Evolutionary conservation across 2,113 vertebrate species (phyloP).

Genomic region (Dasypus novemcinctus): DNA sequence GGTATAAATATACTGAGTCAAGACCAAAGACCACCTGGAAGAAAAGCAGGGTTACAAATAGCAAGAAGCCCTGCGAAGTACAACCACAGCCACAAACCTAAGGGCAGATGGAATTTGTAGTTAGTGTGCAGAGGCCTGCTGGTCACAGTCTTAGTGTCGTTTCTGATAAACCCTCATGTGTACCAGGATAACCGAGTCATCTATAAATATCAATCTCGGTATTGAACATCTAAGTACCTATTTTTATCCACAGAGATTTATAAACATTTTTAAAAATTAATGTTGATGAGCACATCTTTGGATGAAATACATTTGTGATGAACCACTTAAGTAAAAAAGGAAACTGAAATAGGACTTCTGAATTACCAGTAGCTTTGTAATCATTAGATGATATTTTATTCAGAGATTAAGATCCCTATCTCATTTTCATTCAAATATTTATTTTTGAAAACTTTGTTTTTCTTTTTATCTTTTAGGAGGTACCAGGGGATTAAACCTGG

Average conservation of each 20-base stretch:
- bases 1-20: neutral
- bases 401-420: slow-evolving; percentile 1
- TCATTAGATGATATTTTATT: neutral
- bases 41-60: slow-evolving; percentile 42
- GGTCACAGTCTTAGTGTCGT: slow-evolving; percentile 9
- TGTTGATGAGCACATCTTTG: neutral
- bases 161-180: neutral
- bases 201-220: slow-evolving; percentile 28
- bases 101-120: neutral
- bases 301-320: neutral
- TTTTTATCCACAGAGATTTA: neutral
- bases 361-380: slow-evolving; percentile 32
- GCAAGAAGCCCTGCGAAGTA: neutral
- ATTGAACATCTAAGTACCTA: neutral
- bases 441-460: neutral
- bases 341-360: neutral
- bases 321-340: slow-evolving; percentile 20
- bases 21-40: neutral
- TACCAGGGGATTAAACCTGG: too few species aligned
- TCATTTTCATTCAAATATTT: slow-evolving; percentile 20
- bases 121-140: neutral
- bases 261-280: slow-evolving; percentile 19
- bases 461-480: too few species aligned
- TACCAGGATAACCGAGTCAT: neutral
- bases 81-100: neutral